phyloP scores from a whole-genome alignment of 2,797 vertebrate genomes.

The Moxostoma hubbsi region DNA sequence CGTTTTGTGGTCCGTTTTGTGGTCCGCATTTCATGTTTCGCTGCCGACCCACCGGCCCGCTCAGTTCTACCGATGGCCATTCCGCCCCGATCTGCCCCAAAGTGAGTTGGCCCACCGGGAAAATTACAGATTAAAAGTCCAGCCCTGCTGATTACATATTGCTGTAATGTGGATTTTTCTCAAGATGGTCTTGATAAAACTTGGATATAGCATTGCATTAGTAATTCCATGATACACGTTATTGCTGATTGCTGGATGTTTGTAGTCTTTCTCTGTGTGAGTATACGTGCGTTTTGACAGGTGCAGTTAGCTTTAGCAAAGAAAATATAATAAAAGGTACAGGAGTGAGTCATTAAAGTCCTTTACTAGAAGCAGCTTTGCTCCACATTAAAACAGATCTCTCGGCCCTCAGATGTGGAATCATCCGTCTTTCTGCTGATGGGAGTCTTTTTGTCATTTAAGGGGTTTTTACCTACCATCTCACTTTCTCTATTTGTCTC shows the following conservation, averaged over 20 bases:
- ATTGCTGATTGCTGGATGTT: background rate
- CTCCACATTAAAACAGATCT: constrained; percentile 46
- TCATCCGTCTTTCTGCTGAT: constrained; percentile 47
- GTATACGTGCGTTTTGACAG: constrained; percentile 20
- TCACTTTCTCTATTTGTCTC: background rate
- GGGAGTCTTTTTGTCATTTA: constrained; percentile 38
- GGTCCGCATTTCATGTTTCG: too few relatives aligned
- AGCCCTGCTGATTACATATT: too few relatives aligned
- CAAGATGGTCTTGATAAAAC: too few relatives aligned
- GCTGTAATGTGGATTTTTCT: too few relatives aligned
- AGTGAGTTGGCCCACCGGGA: too few relatives aligned
- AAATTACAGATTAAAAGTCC: too few relatives aligned
- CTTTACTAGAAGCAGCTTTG: constrained; percentile 58
- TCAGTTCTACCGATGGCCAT: too few relatives aligned
- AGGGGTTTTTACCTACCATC: constrained; percentile 16
- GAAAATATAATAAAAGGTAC: constrained; percentile 46
- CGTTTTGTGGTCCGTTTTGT: too few relatives aligned
- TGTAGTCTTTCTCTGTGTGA: background rate
- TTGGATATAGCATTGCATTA: too few relatives aligned
- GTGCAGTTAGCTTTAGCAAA: constrained; percentile 45
- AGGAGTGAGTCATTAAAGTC: constrained; percentile 51
- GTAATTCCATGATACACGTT: background rate
- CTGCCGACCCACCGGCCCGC: too few relatives aligned
- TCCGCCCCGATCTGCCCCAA: too few relatives aligned
- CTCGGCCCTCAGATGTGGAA: constrained; percentile 13